Evolutionary conservation across 2,888 invertebrate genomes (phyloP), one percentile per base, ranked within the genome.

Genomic region (Autographa pulchrina): DNA sequence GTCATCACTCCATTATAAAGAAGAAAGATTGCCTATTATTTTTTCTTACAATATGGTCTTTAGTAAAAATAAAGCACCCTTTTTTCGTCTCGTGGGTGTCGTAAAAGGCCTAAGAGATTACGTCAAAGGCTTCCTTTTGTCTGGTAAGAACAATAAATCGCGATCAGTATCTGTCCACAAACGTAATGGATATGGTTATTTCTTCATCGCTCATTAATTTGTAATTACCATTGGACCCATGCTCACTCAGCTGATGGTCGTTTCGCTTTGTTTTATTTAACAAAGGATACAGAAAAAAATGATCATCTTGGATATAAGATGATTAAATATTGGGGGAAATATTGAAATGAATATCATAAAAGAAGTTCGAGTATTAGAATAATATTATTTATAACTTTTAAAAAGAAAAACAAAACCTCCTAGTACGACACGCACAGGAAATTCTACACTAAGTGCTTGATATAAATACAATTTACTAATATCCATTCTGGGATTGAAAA

Each of bases 51-150:
- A n/a, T n/a, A 8, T 16, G 16, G 48, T 48, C n/a, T n/a, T 48
- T 48, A 48, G 48, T 48, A n/a, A 48, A 43, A 48, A 48, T 48
- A n/a, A n/a, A 48, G 48, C 48, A 48, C 8, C n/a, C n/a, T 48
- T 16, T 41, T n/a, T 11, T 11, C 7, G 7, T n/a, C n/a, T 48
- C 48, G 48, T 48, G 48, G 48, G 48, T n/a, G 48, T 48, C 48
- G 48, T 48, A 48, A 48, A 48, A 48, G 48, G 48, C n/a, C 48
- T 48, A 48, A 48, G 48, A 48, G 48, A 48, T 48, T 48, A n/a
- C 48, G 48, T 48, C 48, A 48, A 48, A 48, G 48, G 48, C n/a
- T 48, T 43, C n/a, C 48, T 48, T 48, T 48, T 48, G 48, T 48
- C 48, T 48, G n/a, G n/a, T 48, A 16, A 48, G n/a, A 48, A 48